Evolutionary conservation across 1,140 invertebrate genomes (phyloP), one percentile per base, ranked within the genome.

Genomic region (Hyles vespertilio): DNA sequence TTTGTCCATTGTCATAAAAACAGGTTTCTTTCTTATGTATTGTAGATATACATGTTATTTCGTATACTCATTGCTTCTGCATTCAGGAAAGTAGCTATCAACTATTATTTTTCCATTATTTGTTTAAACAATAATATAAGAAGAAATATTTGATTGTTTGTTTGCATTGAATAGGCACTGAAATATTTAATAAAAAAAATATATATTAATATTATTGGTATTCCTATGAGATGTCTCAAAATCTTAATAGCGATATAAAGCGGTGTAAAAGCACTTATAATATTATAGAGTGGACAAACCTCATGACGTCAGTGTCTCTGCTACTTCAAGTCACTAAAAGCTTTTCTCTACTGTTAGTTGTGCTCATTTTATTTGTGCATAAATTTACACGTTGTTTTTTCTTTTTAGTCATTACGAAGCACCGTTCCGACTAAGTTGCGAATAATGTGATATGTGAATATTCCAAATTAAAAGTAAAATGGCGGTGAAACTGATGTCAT

Each of bases 311-410:
- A 59, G 65, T 59, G 55, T 68, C 56, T 54, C 22, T 61, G 66
- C 61, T 71, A 51, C 50, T 61, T 56, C 53, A 68, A 59, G 64
- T 63, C 63, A 57, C 60, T 63, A 58, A 63, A 61, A 69, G 63
- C 62, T 65, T 58, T 54, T 56, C 53, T 59, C 66, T 68, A 58
- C 58, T 70, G 80, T 83, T 83, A 83, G 80, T 83, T 70, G 67
- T 72, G 67, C 58, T 65, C 48, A 44, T 49, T 65, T 56, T 60
- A 56, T 40, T 54, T 53, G 54, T 51, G 54, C 51, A 51, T 22
- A 32, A 34, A 34, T 33, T 5, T 51, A 34, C 32, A 32, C 32
- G 1, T 51, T 34, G 1, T n/a, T 51, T 34, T 51, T 51, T 34
- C 32, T 34, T 33, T 51, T 51, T 11, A 40, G 36, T 40, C 36